Evolutionary conservation across 2,888 invertebrate species (phyloP).

Genomic region (Parascotia fuliginaria): DNA sequence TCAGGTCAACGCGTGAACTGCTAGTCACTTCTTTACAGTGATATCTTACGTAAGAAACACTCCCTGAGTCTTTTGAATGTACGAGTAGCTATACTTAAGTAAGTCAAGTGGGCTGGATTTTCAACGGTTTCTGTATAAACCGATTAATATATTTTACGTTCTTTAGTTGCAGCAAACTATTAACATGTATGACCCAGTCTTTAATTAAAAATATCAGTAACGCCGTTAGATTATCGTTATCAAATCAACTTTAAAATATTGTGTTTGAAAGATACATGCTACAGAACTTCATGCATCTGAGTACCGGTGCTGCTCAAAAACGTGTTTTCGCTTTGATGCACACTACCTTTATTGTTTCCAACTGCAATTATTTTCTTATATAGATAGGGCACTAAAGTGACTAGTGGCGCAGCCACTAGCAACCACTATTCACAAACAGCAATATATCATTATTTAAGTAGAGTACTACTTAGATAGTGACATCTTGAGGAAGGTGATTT

Average conservation of each 20-base stretch:
- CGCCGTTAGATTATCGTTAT: neutral
- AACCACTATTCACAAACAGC: too few species aligned
- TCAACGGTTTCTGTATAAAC: neutral
- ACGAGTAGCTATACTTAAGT: neutral
- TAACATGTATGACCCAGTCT: slow-evolving; percentile 3
- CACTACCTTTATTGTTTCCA: neutral
- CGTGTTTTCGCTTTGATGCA: neutral
- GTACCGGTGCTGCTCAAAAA: neutral
- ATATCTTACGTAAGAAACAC: neutral
- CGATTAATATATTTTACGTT: neutral
- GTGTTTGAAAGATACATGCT: neutral
- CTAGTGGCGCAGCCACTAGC: too few species aligned
- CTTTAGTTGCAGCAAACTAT: neutral
- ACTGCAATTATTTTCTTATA: neutral
- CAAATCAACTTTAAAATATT: slow-evolving; percentile 2
- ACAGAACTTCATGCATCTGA: neutral
- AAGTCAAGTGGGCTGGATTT: neutral
- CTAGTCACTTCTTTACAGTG: neutral
- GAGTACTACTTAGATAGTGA: too few species aligned
- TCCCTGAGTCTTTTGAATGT: neutral
- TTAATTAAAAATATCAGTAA: slow-evolving; percentile 2
- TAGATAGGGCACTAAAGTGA: too few species aligned
- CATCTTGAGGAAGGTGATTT: too few species aligned
- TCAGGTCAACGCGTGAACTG: slow-evolving; percentile 5
- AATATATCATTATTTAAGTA: too few species aligned